Base-by-base conservation (phyloP, 2,888 invertebrate species). In the Hypolimnas misippus region DNA sequence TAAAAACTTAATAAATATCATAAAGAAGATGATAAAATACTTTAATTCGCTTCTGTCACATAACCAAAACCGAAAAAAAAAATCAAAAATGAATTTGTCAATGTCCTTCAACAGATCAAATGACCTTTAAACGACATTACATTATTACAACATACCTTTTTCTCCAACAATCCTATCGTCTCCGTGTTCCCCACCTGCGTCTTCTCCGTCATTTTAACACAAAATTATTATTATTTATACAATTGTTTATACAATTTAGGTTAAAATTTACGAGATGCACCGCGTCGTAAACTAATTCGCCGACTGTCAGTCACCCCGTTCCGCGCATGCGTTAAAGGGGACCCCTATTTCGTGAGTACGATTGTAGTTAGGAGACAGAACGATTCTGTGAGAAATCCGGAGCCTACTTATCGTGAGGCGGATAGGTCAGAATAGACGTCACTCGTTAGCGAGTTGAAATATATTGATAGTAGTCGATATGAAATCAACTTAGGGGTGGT, bases 61-160 rank as follows among this genome's bases (percentile, higher is more conserved):
- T 14, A 14, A 42, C 6, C n/a, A 14, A 49, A 49, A 29, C 14
- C 5, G n/a, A 29, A 49, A 16, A 6, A 44, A 52, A 53, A n/a
- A 14, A 16, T n/a, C 16, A 29, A n/a, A 14, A 49, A 42, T 33
- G 17, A 57, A 52, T 31, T 31, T 8, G 46, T 25, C 52, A 59
- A 12, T 29, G 62, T 57, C 62, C 72, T 57, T 51, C 44, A 21
- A 17, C 16, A 17, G 42, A 46, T 46, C 12, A 53, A 59, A 67
- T 82, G 87, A 88, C 89, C 90, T 89, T 83, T 78, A 71, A 65
- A 66, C 83, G 83, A 84, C 84, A 84, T 86, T 86, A 76, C 75
- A 69, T 68, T 67, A 66, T 38, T 49, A 49, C n/a, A 62, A 60
- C 89, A 76, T 73, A 91, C 91, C 87, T 89, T 90, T 74, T 85